Evolutionary conservation across 1,140 invertebrate species (phyloP), one percentile per base, ranked within the genome.

Genomic region (Diorhabda sublineata): DNA sequence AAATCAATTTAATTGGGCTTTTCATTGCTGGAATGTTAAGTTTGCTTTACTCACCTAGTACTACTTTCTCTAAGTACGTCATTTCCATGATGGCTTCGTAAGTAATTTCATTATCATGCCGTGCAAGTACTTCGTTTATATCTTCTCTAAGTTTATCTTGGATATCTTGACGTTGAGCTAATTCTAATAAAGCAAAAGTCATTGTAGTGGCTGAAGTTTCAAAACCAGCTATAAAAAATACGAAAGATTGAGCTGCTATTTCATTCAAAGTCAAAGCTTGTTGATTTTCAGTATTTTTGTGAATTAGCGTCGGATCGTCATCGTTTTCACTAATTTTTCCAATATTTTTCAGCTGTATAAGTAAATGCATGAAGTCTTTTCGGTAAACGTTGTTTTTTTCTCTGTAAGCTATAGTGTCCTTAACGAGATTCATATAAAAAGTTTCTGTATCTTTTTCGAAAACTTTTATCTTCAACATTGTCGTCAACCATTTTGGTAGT

Each of bases 121-220:
- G 74, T 5, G 70, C 45, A 11, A 83, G 68, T 6, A 82, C 78
- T 42, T 75, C 71, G 8, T 82, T 78, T 0, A 91, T 84, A 81
- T 91, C 89, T 42, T 82, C 73, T 6, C 81, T 73, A 2, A 89
- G 74, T 69, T 83, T 85, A 0, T 86, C 79, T 74, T 92, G 90
- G 8, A 88, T 70, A 0, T 89, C 86, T 1, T 85, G 86, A 72
- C 87, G 79, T 8, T 58, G 52, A 0, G 87, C 85, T 8, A 91
- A 79, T 69, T 84, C 80, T 71, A 87, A 86, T 3, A 84, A 66
- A 0, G 83, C 78, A 66, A 82, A 86, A 41, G 82, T 79, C 3
- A 89, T 81, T 0, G 84, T 78, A 2, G 82, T 84, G 0, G 87
- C 83, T 0, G 87, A 87, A 0, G 88, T 89, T 63, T 91, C 87